A percentile compares a stretch with the other conserved stretches of the same genome.
phyloP scores from a whole-genome alignment of 2,888 invertebrate genomes.

The Tipula unca region DNA sequence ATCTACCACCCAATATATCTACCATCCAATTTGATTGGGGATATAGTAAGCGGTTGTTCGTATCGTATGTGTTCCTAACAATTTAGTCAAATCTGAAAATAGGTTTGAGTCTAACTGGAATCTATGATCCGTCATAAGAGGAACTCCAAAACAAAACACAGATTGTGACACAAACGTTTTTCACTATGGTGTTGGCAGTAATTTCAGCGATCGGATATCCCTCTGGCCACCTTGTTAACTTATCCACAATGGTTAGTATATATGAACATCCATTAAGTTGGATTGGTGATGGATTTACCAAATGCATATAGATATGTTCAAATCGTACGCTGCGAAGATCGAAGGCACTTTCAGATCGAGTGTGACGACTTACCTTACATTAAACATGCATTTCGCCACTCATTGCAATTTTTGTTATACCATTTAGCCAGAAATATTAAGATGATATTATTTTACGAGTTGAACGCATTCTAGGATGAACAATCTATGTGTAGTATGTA shows the following conservation, averaged over 20 bases:
- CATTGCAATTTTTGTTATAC: too few species aligned
- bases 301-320: slow-evolving; percentile 31
- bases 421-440: too few species aligned
- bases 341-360: too few species aligned
- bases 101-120: slow-evolving; percentile 24
- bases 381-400: too few species aligned
- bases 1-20: background rate
- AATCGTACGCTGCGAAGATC: slow-evolving; percentile 18
- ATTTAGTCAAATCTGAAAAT: too few species aligned
- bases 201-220: slow-evolving; percentile 24
- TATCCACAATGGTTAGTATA: slow-evolving; percentile 23
- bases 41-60: too few species aligned
- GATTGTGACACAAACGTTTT: too few species aligned
- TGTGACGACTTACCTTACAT: too few species aligned
- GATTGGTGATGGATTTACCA: slow-evolving; percentile 34
- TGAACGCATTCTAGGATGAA: background rate
- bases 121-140: slow-evolving; percentile 23
- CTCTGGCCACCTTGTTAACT: slow-evolving; percentile 25
- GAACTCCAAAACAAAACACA: slow-evolving; percentile 24
- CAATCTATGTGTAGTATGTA: background rate
- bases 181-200: slow-evolving; percentile 22
- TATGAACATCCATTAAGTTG: slow-evolving; percentile 23
- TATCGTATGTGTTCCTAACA: too few species aligned
- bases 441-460: too few species aligned
- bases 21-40: background rate